Conservation (phyloP, 2,797 vertebrate genomes). For the Oreonectes daqikongensis region DNA sequence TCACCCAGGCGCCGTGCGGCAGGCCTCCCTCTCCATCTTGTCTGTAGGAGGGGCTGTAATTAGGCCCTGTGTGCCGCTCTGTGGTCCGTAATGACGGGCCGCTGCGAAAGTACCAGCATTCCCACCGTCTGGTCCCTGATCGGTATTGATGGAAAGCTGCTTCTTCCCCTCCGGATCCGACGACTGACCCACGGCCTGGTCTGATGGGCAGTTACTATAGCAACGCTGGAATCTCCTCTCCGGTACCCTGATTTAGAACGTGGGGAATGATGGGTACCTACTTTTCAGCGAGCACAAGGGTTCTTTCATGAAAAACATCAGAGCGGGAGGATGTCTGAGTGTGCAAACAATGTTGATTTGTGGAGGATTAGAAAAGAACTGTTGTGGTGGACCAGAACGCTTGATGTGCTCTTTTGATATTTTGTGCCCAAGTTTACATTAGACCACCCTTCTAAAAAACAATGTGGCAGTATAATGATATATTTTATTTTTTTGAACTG, state of each 20-base stretch:
- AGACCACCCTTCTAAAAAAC: neutral
- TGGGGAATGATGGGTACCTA: slow-evolving; percentile 13
- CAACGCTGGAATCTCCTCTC: slow-evolving; percentile 41
- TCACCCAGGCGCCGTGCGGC: slow-evolving; percentile 29
- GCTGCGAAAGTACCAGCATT: slow-evolving; percentile 33
- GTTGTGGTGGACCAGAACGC: neutral
- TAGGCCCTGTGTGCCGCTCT: slow-evolving; percentile 67
- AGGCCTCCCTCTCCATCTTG: slow-evolving; percentile 48
- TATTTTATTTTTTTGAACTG: neutral
- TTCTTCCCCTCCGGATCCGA: slow-evolving; percentile 8
- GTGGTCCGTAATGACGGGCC: slow-evolving; percentile 66
- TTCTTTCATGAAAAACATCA: neutral
- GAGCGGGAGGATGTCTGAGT: neutral
- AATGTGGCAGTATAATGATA: neutral
- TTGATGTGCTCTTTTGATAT: neutral
- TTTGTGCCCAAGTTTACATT: neutral
- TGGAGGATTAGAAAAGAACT: neutral
- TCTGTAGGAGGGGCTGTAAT: slow-evolving; percentile 66
- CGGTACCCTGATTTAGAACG: slow-evolving; percentile 30
- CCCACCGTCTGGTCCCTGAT: slow-evolving; percentile 58
- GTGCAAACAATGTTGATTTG: neutral
- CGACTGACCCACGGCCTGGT: slow-evolving; percentile 32
- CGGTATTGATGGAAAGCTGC: slow-evolving; percentile 62
- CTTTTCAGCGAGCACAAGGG: slow-evolving; percentile 31
- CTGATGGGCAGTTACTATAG: slow-evolving; percentile 50